Evolutionary conservation across 2,888 invertebrate genomes (phyloP).

Genomic region (Sarcophaga carnaria): DNA sequence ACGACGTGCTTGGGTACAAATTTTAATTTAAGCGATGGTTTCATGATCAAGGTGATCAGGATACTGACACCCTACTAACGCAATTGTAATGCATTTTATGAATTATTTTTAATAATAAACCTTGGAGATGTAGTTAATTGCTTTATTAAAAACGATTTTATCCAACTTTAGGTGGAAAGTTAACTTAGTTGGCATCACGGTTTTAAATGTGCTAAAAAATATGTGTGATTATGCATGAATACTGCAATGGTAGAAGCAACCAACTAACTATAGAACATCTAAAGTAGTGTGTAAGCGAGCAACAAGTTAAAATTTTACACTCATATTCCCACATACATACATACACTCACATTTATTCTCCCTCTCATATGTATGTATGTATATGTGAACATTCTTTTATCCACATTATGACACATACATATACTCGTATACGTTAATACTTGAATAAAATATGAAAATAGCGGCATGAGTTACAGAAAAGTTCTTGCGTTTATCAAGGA

Average conservation of each 20-base stretch:
- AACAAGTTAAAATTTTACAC: constrained; percentile 60
- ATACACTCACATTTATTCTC: constrained; percentile 2
- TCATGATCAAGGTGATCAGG: no score
- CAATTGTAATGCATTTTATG: no score
- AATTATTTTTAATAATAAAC: no score
- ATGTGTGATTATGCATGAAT: constrained; percentile 26
- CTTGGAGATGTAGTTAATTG: no score
- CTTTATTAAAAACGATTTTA: no score
- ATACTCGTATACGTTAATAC: constrained; percentile 19
- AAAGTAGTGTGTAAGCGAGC: constrained; percentile 11
- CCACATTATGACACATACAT: constrained; percentile 11
- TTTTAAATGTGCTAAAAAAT: not conserved
- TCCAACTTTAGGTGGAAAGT: no score
- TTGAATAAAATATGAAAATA: constrained; percentile 49
- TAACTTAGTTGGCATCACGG: not conserved
- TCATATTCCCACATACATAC: constrained; percentile 36
- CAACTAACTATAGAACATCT: constrained; percentile 10
- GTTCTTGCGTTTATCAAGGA: constrained; percentile 3
- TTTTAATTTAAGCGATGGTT: no score
- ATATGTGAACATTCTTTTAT: constrained; percentile 26
- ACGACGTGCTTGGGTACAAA: no score
- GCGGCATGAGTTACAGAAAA: constrained; percentile 30
- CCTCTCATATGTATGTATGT: not conserved
- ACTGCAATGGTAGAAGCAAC: constrained; percentile 38
- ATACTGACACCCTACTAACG: no score